Base-by-base conservation (phyloP, 2,888 invertebrate genomes). In the Temnothorax ravouxi region DNA sequence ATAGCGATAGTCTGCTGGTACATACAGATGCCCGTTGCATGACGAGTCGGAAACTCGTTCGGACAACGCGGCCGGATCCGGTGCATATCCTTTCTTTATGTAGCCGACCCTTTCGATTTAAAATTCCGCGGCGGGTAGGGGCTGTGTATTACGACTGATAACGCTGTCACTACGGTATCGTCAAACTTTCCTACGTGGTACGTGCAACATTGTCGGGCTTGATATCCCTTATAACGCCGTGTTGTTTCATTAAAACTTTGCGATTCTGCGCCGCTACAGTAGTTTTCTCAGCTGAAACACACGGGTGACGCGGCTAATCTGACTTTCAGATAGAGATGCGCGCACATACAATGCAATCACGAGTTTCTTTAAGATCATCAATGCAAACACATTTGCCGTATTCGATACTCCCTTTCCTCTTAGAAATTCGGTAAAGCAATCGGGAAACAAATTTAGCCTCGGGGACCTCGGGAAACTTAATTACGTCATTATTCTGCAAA, bases 221-320 rank as follows among this genome's bases (percentile, higher is more conserved):
- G 86, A 87, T 86, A 86, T 75, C 66, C 29, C 52, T 72, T 80
- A 64, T 83, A 84, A 87, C 66, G 25, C 67, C 75, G 64, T 75
- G 69, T 85, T 84, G 71, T 88, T 87, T 89, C 89, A 89, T 89
- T 89, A 89, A 89, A 89, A 89, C 86, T 89, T 89, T 72, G 67
- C 66, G 72, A 59, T 25, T 74, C 69, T 15, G 67, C 44, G n/a
- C 69, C 69, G 38, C 44, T 29, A 3, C 29, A 29, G 29, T 29
- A 79, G 34, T 84, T 83, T 84, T 87, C 87, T 56, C 18, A 38
- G n/a, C 59, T 50, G 66, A 34, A 41, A 38, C 18, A 80, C 38
- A 41, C 71, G n/a, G 76, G 44, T 66, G 64, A 82, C 79, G 41
- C 74, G 71, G 74, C 79, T 80, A 41, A 29, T 74, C 25, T 75